Evolutionary conservation across 2,888 invertebrate species (phyloP).

Genomic region (Brachylomia viminalis): DNA sequence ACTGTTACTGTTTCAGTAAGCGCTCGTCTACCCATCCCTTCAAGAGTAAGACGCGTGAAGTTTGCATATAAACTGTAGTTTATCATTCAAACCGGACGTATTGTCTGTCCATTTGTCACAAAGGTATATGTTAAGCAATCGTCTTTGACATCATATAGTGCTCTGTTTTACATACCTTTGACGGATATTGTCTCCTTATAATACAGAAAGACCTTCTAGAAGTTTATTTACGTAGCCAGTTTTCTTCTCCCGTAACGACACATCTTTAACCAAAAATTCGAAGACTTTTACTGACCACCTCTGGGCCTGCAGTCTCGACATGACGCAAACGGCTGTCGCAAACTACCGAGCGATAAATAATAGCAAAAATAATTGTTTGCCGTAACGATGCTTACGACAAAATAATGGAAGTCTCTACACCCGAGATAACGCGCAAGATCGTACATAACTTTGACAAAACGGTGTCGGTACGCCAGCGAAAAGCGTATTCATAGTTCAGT

Average conservation of each 20-base stretch:
- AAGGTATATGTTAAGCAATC: slow-evolving; percentile 57
- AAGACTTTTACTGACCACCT: no score
- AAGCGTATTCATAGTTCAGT: no score
- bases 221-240: background rate
- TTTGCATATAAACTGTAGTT: slow-evolving; percentile 11
- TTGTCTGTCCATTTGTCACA: slow-evolving; percentile 41
- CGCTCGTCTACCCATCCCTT: background rate
- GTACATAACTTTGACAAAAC: no score
- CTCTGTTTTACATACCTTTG: slow-evolving; percentile 49
- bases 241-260: background rate
- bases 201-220: background rate
- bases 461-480: no score
- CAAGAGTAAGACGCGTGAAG: slow-evolving; percentile 6
- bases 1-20: background rate
- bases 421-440: no score
- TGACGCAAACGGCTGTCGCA: no score
- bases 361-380: no score
- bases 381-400: no score
- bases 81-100: slow-evolving; percentile 36
- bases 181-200: background rate
- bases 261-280: background rate
- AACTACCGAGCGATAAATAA: no score
- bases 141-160: slow-evolving; percentile 31
- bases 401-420: no score
- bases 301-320: no score